These are phyloP conservation scores for Hycleus cichorii DNA, from an alignment of 1,140 invertebrate species.

Conservation along the genomic window DNA sequence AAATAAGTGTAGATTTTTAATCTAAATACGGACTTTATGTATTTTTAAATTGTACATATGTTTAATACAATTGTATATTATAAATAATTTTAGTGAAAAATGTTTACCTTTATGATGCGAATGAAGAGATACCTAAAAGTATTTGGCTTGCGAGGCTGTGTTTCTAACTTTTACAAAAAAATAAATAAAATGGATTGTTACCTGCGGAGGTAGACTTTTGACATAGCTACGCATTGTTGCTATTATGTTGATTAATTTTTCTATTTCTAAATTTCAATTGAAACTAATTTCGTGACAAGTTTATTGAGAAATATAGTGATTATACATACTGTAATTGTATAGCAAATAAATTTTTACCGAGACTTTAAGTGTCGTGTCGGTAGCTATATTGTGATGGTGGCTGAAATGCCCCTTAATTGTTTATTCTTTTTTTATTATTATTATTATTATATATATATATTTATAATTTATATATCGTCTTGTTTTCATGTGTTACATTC, in stretches of 20 bases:
- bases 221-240: slow-evolving; percentile 36
- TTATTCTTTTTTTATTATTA: slow-evolving; percentile 10
- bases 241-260: slow-evolving; percentile 31
- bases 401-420: slow-evolving; percentile 26
- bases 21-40: slow-evolving; percentile 23
- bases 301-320: slow-evolving; percentile 19
- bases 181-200: slow-evolving; percentile 34
- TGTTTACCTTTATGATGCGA: slow-evolving; percentile 30
- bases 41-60: slow-evolving; percentile 36
- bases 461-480: slow-evolving; percentile 41
- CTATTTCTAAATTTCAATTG: background rate
- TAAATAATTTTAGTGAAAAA: slow-evolving; percentile 35
- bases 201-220: slow-evolving; percentile 28
- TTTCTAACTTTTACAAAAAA: slow-evolving; percentile 27
- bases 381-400: slow-evolving; percentile 39
- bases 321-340: slow-evolving; percentile 26
- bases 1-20: slow-evolving; percentile 25
- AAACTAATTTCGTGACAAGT: slow-evolving; percentile 5
- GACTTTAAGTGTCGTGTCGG: slow-evolving; percentile 33
- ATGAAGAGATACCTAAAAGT: slow-evolving; percentile 37
- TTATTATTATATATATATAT: slow-evolving; percentile 31
- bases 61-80: slow-evolving; percentile 32
- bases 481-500: slow-evolving; percentile 40
- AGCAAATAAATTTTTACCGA: slow-evolving; percentile 31
- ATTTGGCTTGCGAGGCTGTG: slow-evolving; percentile 41